Evolutionary conservation across 2,113 vertebrate species (phyloP).

Genomic region (Pandion haliaetus): DNA sequence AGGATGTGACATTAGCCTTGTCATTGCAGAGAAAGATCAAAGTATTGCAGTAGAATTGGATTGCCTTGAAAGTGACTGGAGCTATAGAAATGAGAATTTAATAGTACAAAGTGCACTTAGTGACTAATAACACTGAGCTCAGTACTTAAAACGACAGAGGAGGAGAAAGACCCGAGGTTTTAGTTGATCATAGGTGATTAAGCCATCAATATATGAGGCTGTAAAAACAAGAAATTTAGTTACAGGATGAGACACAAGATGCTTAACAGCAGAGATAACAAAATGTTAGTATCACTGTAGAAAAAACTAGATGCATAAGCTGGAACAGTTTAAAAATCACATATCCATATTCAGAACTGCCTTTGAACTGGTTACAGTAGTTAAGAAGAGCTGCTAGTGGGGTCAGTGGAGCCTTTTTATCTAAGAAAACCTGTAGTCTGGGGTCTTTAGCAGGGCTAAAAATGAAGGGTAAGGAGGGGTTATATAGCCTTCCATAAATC

Average conservation of each 20-base stretch:
- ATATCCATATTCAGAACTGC: not conserved
- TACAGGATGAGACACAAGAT: not conserved
- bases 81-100: constrained; percentile 15
- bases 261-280: not conserved
- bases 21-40: not conserved
- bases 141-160: constrained; percentile 13
- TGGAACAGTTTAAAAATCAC: not conserved
- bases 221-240: not conserved
- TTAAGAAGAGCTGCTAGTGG: not conserved
- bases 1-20: not conserved
- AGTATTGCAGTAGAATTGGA: not conserved
- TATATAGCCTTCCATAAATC: not conserved
- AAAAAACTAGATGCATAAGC: not conserved
- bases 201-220: not conserved
- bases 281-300: not conserved
- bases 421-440: not conserved
- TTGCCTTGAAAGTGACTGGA: constrained; percentile 6
- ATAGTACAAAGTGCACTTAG: constrained; percentile 3
- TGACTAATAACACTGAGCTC: constrained; percentile 35
- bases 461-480: not conserved
- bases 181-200: constrained; percentile 5
- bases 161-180: not conserved
- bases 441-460: not conserved
- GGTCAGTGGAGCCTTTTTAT: not conserved
- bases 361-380: not conserved